Conservation (phyloP, 2,888 invertebrate species). For the Odontothrips loti region DNA sequence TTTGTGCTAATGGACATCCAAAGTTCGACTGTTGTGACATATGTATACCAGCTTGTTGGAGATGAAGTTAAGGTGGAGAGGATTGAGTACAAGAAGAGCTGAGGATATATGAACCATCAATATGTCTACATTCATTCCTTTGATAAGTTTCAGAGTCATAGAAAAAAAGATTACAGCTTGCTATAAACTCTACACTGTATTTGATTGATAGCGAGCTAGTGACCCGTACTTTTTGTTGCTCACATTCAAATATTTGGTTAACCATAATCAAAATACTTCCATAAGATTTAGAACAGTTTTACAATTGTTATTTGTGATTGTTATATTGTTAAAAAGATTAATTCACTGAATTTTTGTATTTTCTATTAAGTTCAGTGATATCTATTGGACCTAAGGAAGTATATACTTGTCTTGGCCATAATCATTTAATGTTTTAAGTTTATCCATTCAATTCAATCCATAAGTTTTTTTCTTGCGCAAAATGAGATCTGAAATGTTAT, state of each 20-base stretch:
- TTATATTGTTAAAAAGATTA: no score
- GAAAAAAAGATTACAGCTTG: neutral
- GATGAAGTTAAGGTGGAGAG: conserved; percentile 99
- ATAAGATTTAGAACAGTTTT: neutral
- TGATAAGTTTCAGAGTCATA: neutral
- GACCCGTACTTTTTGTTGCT: neutral
- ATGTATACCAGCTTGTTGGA: conserved; percentile 94
- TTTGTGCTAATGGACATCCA: conserved; percentile 99
- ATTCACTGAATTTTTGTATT: neutral
- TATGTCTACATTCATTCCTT: neutral
- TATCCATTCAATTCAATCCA: neutral
- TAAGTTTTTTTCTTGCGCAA: no score
- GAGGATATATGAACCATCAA: conserved; percentile 42
- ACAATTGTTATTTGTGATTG: no score
- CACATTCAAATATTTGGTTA: neutral
- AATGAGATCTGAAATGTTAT: neutral
- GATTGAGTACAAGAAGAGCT: conserved; percentile 93
- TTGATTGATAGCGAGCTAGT: neutral
- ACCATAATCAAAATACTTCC: neutral
- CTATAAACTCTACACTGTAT: neutral
- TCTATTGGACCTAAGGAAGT: neutral
- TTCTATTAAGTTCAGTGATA: neutral
- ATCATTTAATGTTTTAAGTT: neutral
- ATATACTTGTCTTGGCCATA: neutral
- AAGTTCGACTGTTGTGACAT: conserved; percentile 94